These are phyloP conservation scores for Apostichopus parvimensis DNA, from an alignment of 35 echinoderm and acorn worm genomes.

Conservation along the genomic window DNA sequence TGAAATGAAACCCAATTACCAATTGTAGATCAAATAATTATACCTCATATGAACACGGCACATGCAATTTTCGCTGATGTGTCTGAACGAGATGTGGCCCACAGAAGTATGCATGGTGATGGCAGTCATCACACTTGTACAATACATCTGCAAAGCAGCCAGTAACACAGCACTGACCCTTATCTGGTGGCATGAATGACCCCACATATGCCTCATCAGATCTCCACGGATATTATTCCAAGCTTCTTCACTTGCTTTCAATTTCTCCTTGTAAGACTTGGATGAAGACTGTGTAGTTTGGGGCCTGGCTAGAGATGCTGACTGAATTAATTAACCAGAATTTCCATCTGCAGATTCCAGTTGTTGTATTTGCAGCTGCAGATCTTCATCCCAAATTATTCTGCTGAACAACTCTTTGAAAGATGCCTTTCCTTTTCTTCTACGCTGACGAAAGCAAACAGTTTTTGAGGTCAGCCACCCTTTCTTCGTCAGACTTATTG, in stretches of 20 bases:
- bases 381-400: background rate
- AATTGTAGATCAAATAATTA: too few species aligned
- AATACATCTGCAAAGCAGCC: background rate
- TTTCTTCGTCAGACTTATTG: background rate
- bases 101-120: slow-evolving; percentile 20
- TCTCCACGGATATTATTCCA: background rate
- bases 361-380: background rate
- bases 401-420: slow-evolving; percentile 4
- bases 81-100: background rate
- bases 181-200: background rate
- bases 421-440: background rate
- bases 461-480: background rate
- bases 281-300: background rate
- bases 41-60: background rate
- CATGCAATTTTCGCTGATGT: background rate
- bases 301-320: background rate
- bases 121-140: background rate
- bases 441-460: background rate
- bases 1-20: too few species aligned
- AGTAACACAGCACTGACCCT: background rate
- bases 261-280: background rate
- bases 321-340: background rate
- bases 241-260: background rate
- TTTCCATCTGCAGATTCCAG: background rate
- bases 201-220: slow-evolving; percentile 1